Evolutionary conservation across 2,888 invertebrate species (phyloP), one percentile per base, ranked within the genome.

Genomic region (Hydrotaea diabolus): DNA sequence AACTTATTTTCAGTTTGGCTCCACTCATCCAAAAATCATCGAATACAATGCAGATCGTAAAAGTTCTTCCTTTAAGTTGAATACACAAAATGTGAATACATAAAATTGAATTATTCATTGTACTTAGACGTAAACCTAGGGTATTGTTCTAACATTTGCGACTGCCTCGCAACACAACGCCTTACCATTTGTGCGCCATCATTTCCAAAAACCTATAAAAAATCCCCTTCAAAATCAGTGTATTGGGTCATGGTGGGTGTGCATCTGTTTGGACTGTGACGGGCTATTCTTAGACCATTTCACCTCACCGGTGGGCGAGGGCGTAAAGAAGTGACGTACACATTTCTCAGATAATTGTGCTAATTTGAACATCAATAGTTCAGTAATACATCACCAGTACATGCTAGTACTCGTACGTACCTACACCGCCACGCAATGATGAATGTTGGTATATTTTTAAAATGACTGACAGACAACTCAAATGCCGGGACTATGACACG

Each of bases 131-230:
- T 39, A 39, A 13, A 39, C 39, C 11, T 53, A 53, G n/a, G n/a
- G 53, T 7, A 53, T 2, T 53, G 53, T 53, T 2, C 13, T 2
- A 53, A 53, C 53, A 53, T 17, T 15, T 53, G 17, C 19, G 53
- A 3, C 17, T n/a, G 17, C 53, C 53, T 53, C 53, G 53, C 13
- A 39, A 53, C 53, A 17, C 13, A 39, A 53, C 53, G 17, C n/a
- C 19, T n/a, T n/a, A 53, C 2, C 53, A 53, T 13, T 46, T 13
- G n/a, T 23, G 2, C 8, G 23, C 39, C 17, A 66, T 43, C 66
- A 19, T 39, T 66, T 66, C 66, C 66, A 66, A 66, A 66, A 66
- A 66, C 66, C 11, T 43, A 66, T 66, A 66, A 66, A 64, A 36
- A 39, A 19, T 19, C 66, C 66, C 66, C 43, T 13, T 1, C 4